A percentile compares a stretch with the other conserved stretches of the same genome.
These are phyloP conservation scores for Eucidaris tribuloides DNA, from an alignment of 35 echinoderm and acorn worm species.

Conservation along the genomic window DNA sequence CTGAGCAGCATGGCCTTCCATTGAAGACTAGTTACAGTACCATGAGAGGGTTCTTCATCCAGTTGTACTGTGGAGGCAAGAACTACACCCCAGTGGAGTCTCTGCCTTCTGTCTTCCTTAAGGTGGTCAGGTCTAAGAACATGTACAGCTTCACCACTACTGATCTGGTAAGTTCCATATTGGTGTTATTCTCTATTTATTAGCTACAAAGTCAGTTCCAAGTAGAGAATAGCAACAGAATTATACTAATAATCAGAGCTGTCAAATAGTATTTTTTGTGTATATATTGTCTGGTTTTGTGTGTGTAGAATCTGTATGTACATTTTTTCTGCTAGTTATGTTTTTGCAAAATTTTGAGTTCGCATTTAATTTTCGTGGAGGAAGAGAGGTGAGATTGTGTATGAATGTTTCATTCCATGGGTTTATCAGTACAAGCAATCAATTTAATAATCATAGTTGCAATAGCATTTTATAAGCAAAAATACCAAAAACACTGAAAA, in stretches of 20 bases:
- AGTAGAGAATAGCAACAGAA: no score
- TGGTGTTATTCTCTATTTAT: no score
- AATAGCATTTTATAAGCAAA: no score
- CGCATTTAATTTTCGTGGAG: no score
- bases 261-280: neutral
- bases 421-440: no score
- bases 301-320: neutral
- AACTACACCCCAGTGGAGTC: slow-evolving; percentile 21
- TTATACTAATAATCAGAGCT: no score
- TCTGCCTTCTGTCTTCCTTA: slow-evolving; percentile 74
- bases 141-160: slow-evolving; percentile 76
- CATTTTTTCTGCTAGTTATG: neutral
- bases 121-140: slow-evolving; percentile 75
- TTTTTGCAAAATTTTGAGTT: no score
- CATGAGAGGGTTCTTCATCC: slow-evolving; percentile 86
- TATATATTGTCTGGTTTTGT: neutral
- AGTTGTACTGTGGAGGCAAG: slow-evolving; percentile 67
- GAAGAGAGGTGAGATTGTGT: no score
- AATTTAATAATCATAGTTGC: no score
- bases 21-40: slow-evolving; percentile 85
- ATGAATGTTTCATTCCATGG: no score
- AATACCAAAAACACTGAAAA: no score
- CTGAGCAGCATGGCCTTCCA: slow-evolving; percentile 57
- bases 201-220: no score
- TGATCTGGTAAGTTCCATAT: slow-evolving; percentile 80